Evolutionary conservation across 2,888 invertebrate genomes (phyloP).

Genomic region (Plebejus melissa): DNA sequence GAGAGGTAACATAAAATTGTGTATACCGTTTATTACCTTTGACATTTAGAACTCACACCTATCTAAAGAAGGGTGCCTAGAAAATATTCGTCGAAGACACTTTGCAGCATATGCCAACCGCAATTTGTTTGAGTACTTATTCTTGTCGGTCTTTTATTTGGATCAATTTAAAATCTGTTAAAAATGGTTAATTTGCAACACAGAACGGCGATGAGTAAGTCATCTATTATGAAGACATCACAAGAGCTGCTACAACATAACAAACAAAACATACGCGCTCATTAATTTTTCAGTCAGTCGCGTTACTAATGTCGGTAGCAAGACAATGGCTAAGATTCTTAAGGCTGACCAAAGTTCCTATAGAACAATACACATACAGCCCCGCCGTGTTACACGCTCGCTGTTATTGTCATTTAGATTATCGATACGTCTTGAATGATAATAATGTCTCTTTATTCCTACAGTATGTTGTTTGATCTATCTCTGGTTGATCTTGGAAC

Average conservation of each 20-base stretch:
- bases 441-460: conserved; percentile 1
- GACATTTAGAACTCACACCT: too few species aligned
- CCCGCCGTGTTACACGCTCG: conserved; percentile 64
- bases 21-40: too few species aligned
- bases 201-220: conserved; percentile 31
- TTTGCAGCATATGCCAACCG: too few species aligned
- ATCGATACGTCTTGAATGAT: conserved; percentile 45
- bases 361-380: conserved; percentile 44
- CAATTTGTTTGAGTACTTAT: too few species aligned
- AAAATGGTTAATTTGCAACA: conserved; percentile 5
- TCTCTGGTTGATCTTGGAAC: conserved; percentile 1
- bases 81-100: too few species aligned
- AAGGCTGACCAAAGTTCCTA: conserved; percentile 46
- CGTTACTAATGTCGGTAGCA: conserved; percentile 55
- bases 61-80: too few species aligned
- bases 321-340: conserved; percentile 45
- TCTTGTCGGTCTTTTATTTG: too few species aligned
- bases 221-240: conserved; percentile 35
- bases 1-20: background rate
- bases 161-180: too few species aligned
- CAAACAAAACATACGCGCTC: conserved; percentile 54
- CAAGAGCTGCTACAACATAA: conserved; percentile 31
- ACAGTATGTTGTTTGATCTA: conserved; percentile 15
- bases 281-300: conserved; percentile 55
- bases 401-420: conserved; percentile 58